Conservation (phyloP, 1,140 invertebrate genomes). For the Melitaea cinxia region DNA sequence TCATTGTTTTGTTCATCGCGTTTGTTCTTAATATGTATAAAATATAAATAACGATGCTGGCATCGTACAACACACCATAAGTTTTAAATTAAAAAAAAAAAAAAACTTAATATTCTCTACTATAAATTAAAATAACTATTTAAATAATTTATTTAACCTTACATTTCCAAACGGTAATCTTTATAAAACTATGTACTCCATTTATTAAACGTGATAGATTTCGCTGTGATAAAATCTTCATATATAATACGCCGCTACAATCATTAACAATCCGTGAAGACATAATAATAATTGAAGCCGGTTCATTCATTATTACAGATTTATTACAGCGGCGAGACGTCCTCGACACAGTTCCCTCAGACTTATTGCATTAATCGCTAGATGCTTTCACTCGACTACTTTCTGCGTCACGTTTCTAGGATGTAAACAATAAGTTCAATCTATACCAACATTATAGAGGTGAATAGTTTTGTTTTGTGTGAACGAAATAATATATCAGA, state of each 20-base stretch:
- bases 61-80: no score
- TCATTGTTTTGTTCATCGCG: slow-evolving; percentile 26
- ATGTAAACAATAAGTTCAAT: slow-evolving; percentile 29
- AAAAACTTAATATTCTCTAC: no score
- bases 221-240: background rate
- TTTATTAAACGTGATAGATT: background rate
- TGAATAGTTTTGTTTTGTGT: no score
- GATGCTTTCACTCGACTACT: slow-evolving; percentile 75
- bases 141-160: no score
- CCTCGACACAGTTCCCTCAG: slow-evolving; percentile 66
- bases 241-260: background rate
- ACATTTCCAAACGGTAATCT: no score
- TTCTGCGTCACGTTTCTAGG: slow-evolving; percentile 78
- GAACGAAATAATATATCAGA: no score
- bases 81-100: no score
- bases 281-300: slow-evolving; percentile 23
- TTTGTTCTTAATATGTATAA: no score
- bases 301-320: slow-evolving; percentile 59
- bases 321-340: slow-evolving; percentile 48
- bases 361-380: slow-evolving; percentile 69
- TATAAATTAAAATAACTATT: no score
- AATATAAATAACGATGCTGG: no score
- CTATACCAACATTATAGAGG: no score
- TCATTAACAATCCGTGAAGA: slow-evolving; percentile 12
- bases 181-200: background rate